Conservation (phyloP, 2,797 vertebrate species). For the Urophycis tenuis region DNA sequence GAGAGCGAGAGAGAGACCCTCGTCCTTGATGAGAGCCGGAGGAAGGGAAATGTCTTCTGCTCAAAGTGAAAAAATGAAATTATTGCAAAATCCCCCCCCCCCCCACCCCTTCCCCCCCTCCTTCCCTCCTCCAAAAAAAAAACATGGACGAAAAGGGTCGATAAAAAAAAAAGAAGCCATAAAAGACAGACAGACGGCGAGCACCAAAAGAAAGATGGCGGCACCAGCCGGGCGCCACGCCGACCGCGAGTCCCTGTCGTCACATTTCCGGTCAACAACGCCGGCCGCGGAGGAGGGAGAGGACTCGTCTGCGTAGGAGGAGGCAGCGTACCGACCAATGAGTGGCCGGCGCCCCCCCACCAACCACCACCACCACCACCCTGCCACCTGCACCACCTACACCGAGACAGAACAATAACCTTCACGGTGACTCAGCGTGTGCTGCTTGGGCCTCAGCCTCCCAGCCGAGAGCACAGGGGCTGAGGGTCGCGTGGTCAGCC, state of each 20-base stretch:
- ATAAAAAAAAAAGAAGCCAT: background rate
- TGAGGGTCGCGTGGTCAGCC: no score
- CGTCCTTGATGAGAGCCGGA: background rate
- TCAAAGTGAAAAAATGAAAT: background rate
- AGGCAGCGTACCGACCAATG: conserved; percentile 24
- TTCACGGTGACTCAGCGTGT: background rate
- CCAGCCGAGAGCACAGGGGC: no score
- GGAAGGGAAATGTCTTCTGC: background rate
- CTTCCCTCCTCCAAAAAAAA: no score
- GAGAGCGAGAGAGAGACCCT: background rate
- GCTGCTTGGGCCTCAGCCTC: no score
- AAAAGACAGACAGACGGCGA: background rate
- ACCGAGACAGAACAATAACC: background rate
- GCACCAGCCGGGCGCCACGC: background rate
- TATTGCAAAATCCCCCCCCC: no score
- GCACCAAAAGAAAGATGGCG: background rate
- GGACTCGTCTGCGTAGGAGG: conserved; percentile 25
- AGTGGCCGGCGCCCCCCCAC: background rate
- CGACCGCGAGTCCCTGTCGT: conserved; percentile 37
- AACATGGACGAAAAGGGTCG: no score
- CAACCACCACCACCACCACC: background rate
- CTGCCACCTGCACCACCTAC: background rate
- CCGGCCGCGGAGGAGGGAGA: conserved; percentile 22
- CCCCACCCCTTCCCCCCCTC: no score
- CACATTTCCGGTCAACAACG: conserved; percentile 30